These are phyloP conservation scores for Anthopleura xanthogrammica DNA, from an alignment of 92 coral and sea anemone genomes.

Conservation along the genomic window DNA sequence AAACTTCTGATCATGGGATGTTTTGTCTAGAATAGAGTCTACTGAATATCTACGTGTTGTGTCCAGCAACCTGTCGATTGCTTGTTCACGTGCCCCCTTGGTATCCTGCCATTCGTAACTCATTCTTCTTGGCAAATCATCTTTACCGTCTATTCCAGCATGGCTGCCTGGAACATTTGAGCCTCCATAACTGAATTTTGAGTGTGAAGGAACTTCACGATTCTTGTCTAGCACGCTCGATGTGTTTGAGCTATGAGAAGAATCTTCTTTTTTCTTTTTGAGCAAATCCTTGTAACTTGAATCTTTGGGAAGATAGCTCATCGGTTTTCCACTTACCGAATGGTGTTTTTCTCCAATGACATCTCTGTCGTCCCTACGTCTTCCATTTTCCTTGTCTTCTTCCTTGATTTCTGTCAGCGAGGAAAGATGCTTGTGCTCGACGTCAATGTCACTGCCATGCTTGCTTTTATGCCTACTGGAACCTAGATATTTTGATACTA, in stretches of 20 bases:
- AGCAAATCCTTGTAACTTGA: slow-evolving; percentile 29
- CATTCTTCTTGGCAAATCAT: neutral
- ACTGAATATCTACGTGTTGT: slow-evolving; percentile 24
- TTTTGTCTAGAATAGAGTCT: slow-evolving; percentile 9
- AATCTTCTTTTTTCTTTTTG: slow-evolving; percentile 10
- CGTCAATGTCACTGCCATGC: slow-evolving; percentile 5
- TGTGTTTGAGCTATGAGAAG: neutral
- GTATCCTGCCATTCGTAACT: slow-evolving; percentile 15
- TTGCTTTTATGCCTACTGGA: slow-evolving; percentile 27
- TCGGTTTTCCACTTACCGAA: slow-evolving; percentile 23
- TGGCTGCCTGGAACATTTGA: neutral
- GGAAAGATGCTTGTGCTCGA: slow-evolving; percentile 13
- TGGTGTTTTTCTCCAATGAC: slow-evolving; percentile 17
- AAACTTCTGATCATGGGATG: slow-evolving; percentile 11
- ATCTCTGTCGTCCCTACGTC: neutral
- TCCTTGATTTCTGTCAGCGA: slow-evolving; percentile 24
- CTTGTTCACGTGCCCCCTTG: slow-evolving; percentile 14
- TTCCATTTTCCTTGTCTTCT: slow-evolving; percentile 1
- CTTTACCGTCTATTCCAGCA: neutral
- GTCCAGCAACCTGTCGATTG: slow-evolving; percentile 28
- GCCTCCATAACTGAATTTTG: slow-evolving; percentile 10
- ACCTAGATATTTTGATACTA: slow-evolving; percentile 21
- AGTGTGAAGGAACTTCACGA: neutral
- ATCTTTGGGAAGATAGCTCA: slow-evolving; percentile 23
- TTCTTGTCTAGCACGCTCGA: neutral